phyloP scores from a whole-genome alignment of 2,797 vertebrate species.

The Cryptoblepharus egeriae region DNA sequence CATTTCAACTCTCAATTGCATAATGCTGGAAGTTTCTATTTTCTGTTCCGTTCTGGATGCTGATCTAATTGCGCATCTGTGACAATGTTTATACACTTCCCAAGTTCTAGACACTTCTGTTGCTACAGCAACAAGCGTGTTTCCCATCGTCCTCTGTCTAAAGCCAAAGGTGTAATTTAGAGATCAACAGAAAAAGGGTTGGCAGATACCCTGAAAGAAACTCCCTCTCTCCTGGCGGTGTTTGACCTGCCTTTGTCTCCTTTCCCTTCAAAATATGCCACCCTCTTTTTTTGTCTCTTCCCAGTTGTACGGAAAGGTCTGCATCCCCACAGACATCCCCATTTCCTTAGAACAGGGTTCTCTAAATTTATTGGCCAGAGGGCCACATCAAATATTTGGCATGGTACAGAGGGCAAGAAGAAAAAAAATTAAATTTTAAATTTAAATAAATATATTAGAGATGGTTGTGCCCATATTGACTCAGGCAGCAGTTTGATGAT shows the following conservation, averaged over 20 bases:
- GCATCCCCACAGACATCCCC: conserved; percentile 5
- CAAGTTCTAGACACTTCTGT: conserved; percentile 78
- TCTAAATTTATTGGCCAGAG: too few relatives aligned
- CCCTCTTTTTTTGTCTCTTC: conserved; percentile 1
- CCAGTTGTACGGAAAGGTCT: not conserved
- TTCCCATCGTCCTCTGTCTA: conserved; percentile 57
- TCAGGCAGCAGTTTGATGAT: too few relatives aligned
- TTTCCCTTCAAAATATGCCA: accelerated
- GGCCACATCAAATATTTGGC: too few relatives aligned
- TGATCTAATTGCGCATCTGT: conserved; percentile 77
- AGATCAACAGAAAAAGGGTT: conserved; percentile 74
- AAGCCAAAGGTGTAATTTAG: conserved; percentile 82
- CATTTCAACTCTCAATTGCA: conserved; percentile 65
- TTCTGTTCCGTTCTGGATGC: conserved; percentile 73
- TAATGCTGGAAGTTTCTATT: conserved; percentile 74
- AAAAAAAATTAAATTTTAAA: too few relatives aligned
- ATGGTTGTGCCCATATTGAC: too few relatives aligned
- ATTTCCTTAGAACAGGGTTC: conserved; percentile 4
- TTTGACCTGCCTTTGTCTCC: conserved; percentile 24
- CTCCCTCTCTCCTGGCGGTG: conserved; percentile 28
- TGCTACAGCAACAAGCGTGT: conserved; percentile 77
- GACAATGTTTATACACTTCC: conserved; percentile 79
- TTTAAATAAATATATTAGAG: too few relatives aligned
- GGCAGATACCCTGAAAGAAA: conserved; percentile 67
- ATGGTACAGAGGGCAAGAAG: too few relatives aligned